Percentiles rank a stretch among this genome's conserved stretches.
Conservation (phyloP, 2,888 invertebrate species). For the Chloroclysta siterata region DNA sequence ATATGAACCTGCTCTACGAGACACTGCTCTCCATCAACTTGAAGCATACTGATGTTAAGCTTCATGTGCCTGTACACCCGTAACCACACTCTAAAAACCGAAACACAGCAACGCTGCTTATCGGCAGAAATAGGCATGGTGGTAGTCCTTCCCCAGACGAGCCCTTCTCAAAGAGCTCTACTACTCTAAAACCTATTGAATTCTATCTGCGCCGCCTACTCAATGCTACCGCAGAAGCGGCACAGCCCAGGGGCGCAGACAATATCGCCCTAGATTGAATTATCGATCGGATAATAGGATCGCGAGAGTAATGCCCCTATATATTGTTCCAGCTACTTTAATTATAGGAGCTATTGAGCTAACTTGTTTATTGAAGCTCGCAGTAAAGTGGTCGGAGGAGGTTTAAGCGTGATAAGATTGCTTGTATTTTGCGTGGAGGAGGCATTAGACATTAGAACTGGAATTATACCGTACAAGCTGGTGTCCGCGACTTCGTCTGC, state of each 20-base stretch:
- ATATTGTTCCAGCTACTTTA: conserved; percentile 68
- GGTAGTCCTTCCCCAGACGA: no score
- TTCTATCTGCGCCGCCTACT: conserved; percentile 1
- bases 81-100: no score
- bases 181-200: no score
- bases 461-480: no score
- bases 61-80: no score
- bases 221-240: conserved; percentile 55
- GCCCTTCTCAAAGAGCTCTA: no score
- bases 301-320: conserved; percentile 68
- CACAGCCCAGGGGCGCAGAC: conserved; percentile 65
- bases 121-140: no score
- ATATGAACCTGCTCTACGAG: no score
- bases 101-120: no score
- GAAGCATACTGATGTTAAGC: no score
- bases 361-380: conserved; percentile 52
- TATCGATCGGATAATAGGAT: conserved; percentile 78
- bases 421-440: conserved; percentile 8
- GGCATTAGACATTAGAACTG: neutral
- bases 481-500: no score
- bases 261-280: conserved; percentile 75
- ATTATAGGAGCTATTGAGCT: conserved; percentile 57
- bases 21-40: no score
- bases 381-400: conserved; percentile 36
- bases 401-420: conserved; percentile 27